Evolutionary conservation across 2,113 vertebrate species (phyloP).

Genomic region (Mohoua ochrocephala): DNA sequence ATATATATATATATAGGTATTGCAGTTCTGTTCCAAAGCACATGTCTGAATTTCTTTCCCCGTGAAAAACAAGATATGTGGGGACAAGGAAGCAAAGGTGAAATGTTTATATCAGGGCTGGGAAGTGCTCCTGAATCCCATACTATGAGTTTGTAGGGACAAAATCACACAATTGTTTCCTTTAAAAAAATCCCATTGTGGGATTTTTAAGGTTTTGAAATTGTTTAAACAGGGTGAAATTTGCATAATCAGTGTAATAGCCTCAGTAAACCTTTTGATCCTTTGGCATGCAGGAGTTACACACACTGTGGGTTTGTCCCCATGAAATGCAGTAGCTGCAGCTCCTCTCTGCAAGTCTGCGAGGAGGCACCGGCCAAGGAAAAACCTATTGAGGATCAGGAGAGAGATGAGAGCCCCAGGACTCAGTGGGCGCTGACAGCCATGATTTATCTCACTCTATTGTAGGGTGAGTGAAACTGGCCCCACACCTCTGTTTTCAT

Average conservation of each 20-base stretch:
- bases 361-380: not conserved
- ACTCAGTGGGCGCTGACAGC: not conserved
- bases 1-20: not conserved
- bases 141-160: not conserved
- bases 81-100: not conserved
- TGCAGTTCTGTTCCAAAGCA: not conserved
- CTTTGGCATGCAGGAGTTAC: not conserved
- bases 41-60: not conserved
- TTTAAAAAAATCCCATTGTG: not conserved
- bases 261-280: not conserved
- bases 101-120: fast-evolving
- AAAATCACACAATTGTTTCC: not conserved
- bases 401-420: not conserved
- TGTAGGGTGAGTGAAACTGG: not conserved
- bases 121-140: not conserved
- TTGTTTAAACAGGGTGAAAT: not conserved
- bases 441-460: not conserved
- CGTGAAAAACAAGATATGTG: fast-evolving
- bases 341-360: not conserved
- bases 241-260: not conserved
- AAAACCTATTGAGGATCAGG: not conserved
- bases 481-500: not conserved
- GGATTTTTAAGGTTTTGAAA: not conserved
- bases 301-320: fast-evolving
- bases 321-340: not conserved